A percentile compares a stretch with the other conserved stretches of the same genome.
These are phyloP conservation scores for Battus philenor DNA, from an alignment of 1,140 invertebrate species.

Conservation along the genomic window DNA sequence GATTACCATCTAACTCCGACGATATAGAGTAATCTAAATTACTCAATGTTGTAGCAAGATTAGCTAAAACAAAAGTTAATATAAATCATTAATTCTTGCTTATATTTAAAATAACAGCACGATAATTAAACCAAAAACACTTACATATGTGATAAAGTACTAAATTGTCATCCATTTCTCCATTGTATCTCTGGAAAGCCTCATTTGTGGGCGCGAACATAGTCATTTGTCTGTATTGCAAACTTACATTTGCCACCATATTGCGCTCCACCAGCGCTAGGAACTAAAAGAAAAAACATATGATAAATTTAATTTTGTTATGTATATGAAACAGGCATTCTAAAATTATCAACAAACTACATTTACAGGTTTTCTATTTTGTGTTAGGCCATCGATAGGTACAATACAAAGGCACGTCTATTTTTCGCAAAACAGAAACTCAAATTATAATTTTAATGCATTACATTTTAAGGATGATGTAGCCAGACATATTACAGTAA, in stretches of 20 bases:
- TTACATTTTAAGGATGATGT: too few relatives aligned
- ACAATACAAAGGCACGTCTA: too few relatives aligned
- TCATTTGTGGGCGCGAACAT: conserved; percentile 88
- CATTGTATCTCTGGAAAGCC: conserved; percentile 83
- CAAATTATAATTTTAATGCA: background rate
- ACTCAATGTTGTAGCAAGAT: conserved; percentile 81
- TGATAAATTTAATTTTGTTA: background rate
- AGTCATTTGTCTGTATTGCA: conserved; percentile 82
- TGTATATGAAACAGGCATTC: too few relatives aligned
- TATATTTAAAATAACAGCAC: background rate
- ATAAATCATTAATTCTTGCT: too few relatives aligned
- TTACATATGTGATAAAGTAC: conserved; percentile 90
- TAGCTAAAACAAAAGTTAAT: conserved; percentile 75
- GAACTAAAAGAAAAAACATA: conserved; percentile 77
- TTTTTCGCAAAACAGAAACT: too few relatives aligned
- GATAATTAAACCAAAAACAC: conserved; percentile 48
- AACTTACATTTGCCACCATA: conserved; percentile 80
- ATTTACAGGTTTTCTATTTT: too few relatives aligned
- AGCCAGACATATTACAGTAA: too few relatives aligned
- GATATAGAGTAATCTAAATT: conserved; percentile 80
- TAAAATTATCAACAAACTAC: too few relatives aligned
- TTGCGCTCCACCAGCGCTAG: conserved; percentile 82
- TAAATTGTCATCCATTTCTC: conserved; percentile 76
- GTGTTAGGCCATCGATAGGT: too few relatives aligned
- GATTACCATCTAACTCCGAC: conserved; percentile 87